Conservation (phyloP, 2,113 vertebrate species). For the Anoura caudifer region DNA sequence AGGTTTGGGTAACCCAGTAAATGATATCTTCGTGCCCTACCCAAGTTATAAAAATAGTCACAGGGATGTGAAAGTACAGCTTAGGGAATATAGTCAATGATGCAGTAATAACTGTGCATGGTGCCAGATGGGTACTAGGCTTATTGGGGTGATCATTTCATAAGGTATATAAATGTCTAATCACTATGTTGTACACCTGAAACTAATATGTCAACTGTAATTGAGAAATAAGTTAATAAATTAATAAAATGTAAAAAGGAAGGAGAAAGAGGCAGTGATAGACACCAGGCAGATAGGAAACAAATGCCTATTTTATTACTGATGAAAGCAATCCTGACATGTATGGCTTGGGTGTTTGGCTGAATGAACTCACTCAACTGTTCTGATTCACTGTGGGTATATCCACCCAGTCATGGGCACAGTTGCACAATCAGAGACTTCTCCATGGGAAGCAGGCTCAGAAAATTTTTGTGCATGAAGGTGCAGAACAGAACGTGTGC, state of each 20-base stretch:
- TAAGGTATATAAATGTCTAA: not conserved
- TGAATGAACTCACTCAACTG: not conserved
- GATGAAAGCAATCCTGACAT: not conserved
- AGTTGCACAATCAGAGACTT: not conserved
- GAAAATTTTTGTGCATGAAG: not conserved
- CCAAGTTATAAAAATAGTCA: not conserved
- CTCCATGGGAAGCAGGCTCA: not conserved
- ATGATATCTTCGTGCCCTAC: not conserved
- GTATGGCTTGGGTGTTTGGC: not conserved
- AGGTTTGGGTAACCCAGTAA: not conserved
- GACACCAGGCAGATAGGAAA: not conserved
- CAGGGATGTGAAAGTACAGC: not conserved
- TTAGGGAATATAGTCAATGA: not conserved
- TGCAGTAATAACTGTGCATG: not conserved
- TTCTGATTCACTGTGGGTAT: not conserved
- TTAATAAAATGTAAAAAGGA: not conserved
- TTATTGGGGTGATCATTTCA: not conserved
- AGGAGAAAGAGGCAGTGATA: not conserved
- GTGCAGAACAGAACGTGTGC: not conserved
- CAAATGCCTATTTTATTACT: not conserved
- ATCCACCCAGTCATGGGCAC: not conserved
- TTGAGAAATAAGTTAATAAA: not conserved
- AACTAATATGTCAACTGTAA: not conserved
- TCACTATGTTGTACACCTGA: not conserved
- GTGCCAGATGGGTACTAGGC: not conserved